phyloP scores from a whole-genome alignment of 2,113 vertebrate species.

The Sporophila hypoxantha region DNA sequence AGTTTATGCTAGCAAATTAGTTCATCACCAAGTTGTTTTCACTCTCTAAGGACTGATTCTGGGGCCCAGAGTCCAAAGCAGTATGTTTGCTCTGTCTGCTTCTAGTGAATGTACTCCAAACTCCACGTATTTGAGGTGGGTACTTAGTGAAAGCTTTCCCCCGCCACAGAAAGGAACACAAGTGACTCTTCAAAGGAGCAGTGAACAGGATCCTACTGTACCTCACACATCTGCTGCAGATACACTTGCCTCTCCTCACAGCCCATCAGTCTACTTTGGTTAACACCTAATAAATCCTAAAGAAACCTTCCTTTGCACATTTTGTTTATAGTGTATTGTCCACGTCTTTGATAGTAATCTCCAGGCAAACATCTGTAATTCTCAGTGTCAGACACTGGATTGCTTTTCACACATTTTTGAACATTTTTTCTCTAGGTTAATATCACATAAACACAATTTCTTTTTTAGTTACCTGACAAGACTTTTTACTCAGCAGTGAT shows the following conservation, averaged over 20 bases:
- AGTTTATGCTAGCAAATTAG: not conserved
- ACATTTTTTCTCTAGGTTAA: not conserved
- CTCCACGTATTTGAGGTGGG: accelerated
- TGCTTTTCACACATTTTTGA: not conserved
- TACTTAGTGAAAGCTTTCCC: not conserved
- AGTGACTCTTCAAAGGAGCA: not conserved
- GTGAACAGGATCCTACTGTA: not conserved
- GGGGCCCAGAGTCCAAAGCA: not conserved
- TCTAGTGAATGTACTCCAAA: not conserved
- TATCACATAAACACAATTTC: not conserved
- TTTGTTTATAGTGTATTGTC: not conserved
- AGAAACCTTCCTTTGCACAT: not conserved
- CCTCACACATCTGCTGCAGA: not conserved
- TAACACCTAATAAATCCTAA: not conserved
- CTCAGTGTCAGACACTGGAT: not conserved
- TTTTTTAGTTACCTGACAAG: not conserved
- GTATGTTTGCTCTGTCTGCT: not conserved
- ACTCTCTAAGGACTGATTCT: not conserved
- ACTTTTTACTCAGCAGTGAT: not conserved
- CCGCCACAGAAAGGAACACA: not conserved
- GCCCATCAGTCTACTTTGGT: not conserved
- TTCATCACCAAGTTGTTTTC: not conserved
- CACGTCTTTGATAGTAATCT: not conserved
- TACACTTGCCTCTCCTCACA: not conserved
- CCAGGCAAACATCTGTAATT: not conserved